A percentile compares a stretch with the other conserved stretches of the same genome.
phyloP scores from a whole-genome alignment of 2,113 vertebrate species.

The Castor canadensis region DNA sequence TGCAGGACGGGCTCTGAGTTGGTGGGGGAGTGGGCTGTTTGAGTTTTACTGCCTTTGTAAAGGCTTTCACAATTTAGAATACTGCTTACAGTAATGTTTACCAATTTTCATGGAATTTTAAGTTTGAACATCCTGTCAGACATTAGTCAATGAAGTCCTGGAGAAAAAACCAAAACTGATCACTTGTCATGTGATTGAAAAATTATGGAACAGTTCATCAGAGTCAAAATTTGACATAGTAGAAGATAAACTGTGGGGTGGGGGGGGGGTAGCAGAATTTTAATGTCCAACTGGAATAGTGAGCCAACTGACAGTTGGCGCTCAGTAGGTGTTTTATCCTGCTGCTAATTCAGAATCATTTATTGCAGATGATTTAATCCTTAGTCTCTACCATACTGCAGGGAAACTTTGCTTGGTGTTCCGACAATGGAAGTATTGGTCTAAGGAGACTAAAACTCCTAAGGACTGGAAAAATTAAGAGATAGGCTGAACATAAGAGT shows the following conservation, averaged over 20 bases:
- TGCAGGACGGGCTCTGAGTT: background rate
- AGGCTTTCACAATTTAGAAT: background rate
- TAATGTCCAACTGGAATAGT: background rate
- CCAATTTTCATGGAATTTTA: background rate
- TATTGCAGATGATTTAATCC: background rate
- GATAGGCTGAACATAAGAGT: background rate
- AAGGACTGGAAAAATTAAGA: background rate
- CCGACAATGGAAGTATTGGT: background rate
- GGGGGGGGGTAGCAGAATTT: background rate
- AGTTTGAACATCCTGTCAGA: background rate
- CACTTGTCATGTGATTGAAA: background rate
- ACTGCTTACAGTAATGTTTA: background rate
- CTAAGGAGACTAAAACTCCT: conserved; percentile 16
- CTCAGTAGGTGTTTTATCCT: background rate
- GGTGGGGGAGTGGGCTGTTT: background rate
- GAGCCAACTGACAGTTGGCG: background rate
- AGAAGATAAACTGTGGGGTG: background rate
- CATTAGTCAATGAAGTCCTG: background rate
- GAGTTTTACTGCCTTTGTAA: background rate
- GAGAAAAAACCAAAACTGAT: background rate
- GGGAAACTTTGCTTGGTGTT: background rate
- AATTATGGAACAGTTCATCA: background rate
- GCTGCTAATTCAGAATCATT: background rate
- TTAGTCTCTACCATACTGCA: background rate
- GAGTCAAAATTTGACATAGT: background rate